Conservation (phyloP, 2,113 vertebrate species). For the Scytalopus superciliaris region DNA sequence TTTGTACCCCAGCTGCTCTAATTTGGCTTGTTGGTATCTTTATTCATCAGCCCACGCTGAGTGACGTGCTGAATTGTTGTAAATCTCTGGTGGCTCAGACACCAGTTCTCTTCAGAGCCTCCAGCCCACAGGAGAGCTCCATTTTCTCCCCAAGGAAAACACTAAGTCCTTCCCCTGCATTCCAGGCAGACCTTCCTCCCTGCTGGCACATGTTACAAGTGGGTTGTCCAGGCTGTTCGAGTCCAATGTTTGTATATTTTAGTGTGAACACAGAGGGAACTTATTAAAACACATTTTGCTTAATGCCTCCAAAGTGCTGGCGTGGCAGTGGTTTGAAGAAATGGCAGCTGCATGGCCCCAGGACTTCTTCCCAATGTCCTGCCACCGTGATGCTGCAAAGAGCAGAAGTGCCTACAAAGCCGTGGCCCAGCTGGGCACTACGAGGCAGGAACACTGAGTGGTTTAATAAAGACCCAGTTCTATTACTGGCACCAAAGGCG, state of each 20-base stretch:
- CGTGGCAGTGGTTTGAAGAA: background rate
- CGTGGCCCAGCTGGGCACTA: background rate
- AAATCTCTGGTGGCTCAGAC: background rate
- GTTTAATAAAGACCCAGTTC: background rate
- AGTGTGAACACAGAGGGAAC: background rate
- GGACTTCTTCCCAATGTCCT: background rate
- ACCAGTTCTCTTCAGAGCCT: background rate
- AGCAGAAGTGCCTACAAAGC: background rate
- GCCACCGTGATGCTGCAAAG: background rate
- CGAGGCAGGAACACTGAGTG: background rate
- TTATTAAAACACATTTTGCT: background rate
- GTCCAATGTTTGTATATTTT: background rate
- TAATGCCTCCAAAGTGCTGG: background rate
- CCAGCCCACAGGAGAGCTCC: background rate
- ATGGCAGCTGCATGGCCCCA: slow-evolving; percentile 5
- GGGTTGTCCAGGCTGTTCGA: fast-evolving
- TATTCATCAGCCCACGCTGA: background rate
- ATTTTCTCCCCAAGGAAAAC: background rate
- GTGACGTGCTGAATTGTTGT: background rate
- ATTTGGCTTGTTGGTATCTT: background rate
- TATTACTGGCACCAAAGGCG: background rate
- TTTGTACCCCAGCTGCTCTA: background rate
- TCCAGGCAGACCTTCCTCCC: background rate
- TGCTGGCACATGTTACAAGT: fast-evolving
- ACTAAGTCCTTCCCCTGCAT: background rate